Conservation (phyloP, 2,888 invertebrate species). For the Tetropium fuscum region DNA sequence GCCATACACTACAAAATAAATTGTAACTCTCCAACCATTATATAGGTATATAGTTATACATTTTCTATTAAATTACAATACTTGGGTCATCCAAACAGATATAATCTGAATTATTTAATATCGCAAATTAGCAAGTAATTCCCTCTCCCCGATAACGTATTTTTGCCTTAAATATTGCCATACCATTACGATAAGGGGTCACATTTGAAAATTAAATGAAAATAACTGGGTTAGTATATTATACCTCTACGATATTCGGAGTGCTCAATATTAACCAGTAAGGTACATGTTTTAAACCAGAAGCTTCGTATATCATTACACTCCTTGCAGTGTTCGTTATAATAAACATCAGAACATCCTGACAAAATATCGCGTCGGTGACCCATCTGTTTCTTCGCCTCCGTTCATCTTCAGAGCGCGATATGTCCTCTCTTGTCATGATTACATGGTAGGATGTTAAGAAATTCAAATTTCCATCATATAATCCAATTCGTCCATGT, state of each 20-base stretch:
- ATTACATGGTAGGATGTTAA: slow-evolving; percentile 69
- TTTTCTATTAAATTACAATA: too few relatives aligned
- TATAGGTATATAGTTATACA: too few relatives aligned
- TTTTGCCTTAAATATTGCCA: too few relatives aligned
- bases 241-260: slow-evolving; percentile 70
- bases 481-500: slow-evolving; percentile 72
- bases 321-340: slow-evolving; percentile 72
- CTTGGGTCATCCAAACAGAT: too few relatives aligned
- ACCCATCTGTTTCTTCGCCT: slow-evolving; percentile 69
- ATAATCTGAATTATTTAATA: too few relatives aligned
- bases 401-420: slow-evolving; percentile 59
- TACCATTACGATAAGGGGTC: too few relatives aligned
- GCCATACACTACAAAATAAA: slow-evolving; percentile 66
- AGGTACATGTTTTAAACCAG: slow-evolving; percentile 70
- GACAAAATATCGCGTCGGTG: slow-evolving; percentile 71
- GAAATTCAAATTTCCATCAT: slow-evolving; percentile 69
- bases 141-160: too few relatives aligned
- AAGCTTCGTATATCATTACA: slow-evolving; percentile 72
- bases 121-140: too few relatives aligned
- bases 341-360: slow-evolving; percentile 70
- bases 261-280: slow-evolving; percentile 71
- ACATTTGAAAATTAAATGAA: too few relatives aligned
- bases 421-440: slow-evolving; percentile 68
- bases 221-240: too few relatives aligned
- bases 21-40: slow-evolving; percentile 6